Percentiles rank a stretch among this genome's conserved stretches.
phyloP scores from a whole-genome alignment of 1,140 invertebrate species.

The Stenopsyche tienmushanensis region DNA sequence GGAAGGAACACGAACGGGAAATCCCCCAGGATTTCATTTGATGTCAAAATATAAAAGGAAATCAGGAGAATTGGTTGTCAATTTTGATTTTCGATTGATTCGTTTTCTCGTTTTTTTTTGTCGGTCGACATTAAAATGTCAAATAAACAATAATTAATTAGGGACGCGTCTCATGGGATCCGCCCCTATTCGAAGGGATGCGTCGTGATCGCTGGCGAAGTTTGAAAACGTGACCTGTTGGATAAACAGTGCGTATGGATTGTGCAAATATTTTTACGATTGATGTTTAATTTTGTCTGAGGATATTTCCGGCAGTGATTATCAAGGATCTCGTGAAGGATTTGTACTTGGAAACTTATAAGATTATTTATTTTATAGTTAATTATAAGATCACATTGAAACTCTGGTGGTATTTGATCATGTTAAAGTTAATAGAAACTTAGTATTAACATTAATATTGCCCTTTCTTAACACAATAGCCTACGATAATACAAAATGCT shows the following conservation, averaged over 20 bases:
- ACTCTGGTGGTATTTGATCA: neutral
- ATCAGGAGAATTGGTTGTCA: conserved; percentile 22
- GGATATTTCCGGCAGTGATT: too few species aligned
- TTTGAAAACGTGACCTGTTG: neutral
- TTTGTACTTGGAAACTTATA: neutral
- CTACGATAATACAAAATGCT: too few species aligned
- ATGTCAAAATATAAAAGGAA: conserved; percentile 19
- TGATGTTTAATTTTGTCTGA: neutral
- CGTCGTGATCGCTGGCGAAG: neutral
- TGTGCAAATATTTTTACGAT: neutral
- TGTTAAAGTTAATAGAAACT: too few species aligned
- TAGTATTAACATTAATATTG: too few species aligned
- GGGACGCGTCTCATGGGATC: neutral
- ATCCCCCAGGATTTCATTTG: conserved; percentile 15
- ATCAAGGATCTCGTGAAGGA: neutral
- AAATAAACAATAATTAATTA: neutral
- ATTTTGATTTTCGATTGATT: conserved; percentile 27
- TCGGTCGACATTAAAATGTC: neutral
- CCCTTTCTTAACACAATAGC: too few species aligned
- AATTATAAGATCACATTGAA: neutral
- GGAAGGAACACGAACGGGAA: neutral
- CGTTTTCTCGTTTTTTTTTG: conserved; percentile 4
- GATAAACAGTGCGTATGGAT: neutral
- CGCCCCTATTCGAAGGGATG: neutral
- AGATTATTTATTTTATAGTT: neutral